Evolutionary conservation across 2,888 invertebrate species (phyloP), one percentile per base, ranked within the genome.

Genomic region (Diadegma fenestrale): DNA sequence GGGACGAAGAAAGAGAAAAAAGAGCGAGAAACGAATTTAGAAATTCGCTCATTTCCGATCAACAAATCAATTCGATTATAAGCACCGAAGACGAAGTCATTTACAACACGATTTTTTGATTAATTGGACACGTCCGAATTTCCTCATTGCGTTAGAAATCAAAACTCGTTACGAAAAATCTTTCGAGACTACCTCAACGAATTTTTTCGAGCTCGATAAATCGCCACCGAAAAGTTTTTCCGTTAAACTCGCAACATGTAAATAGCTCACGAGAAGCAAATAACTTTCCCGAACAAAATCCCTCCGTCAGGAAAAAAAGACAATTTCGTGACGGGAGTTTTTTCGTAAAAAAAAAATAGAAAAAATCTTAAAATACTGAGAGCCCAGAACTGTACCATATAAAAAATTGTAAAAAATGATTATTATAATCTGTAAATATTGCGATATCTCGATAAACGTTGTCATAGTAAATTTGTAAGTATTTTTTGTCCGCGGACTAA

Each of bases 21-120:
- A 68, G 84, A 84, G 82, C 30, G 4, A 90, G 90, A 12, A 87
- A 91, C 7, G 90, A 89, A 86, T 93, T 92, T 73, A 88, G 90
- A 5, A 83, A 66, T 73, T 85, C 83, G n/a, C 26, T 80, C 30
- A 68, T 83, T 19, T 77, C 76, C 37, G 80, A 78, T 48, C 83
- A 77, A 73, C 76, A 83, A 93, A 93, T 89, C 80, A 91, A 92
- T 83, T 92, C 93, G n/a, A 92, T 92, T 75, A 90, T 93, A 58
- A 91, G 87, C 71, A 91, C 91, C 66, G 93, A 93, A 64, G 93
- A 93, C 63, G 92, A 93, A 71, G 91, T 92, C 75, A 92, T 93
- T 77, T 93, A 93, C 84, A 93, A 93, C 63, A 93, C 93, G 61
- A 91, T 93, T 87, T 93, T 93, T 84, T 93, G 89, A 91, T 78